phyloP scores from a whole-genome alignment of 1,140 invertebrate genomes.

The Panagrolaimus sp. region DNA sequence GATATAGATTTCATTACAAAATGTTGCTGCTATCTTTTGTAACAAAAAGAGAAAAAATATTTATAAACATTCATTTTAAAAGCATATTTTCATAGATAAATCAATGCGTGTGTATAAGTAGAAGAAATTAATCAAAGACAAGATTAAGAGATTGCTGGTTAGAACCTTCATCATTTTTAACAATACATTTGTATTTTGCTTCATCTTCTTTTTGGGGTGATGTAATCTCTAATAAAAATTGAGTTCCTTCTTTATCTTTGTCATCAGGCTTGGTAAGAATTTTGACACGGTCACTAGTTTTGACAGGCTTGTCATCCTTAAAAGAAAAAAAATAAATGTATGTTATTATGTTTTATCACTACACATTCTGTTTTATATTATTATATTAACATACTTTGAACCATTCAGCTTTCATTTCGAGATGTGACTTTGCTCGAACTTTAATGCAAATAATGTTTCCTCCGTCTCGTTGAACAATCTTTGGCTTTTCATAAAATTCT shows the following conservation, averaged over 20 bases:
- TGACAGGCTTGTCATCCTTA: conserved; percentile 56
- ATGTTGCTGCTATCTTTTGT: too few species aligned
- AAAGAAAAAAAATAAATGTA: conserved; percentile 5
- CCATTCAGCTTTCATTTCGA: conserved; percentile 56
- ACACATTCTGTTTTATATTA: neutral
- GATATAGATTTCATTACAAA: too few species aligned
- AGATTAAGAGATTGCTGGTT: conserved; percentile 55
- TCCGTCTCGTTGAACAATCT: conserved; percentile 56
- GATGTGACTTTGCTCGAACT: conserved; percentile 54
- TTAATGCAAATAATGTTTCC: conserved; percentile 55
- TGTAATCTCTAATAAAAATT: conserved; percentile 53
- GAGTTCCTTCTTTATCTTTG: conserved; percentile 53
- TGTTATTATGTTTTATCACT: too few species aligned
- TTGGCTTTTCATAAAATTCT: conserved; percentile 57
- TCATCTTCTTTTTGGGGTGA: conserved; percentile 56
- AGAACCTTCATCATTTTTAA: conserved; percentile 52
- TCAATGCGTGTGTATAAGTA: too few species aligned
- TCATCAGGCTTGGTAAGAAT: conserved; percentile 50
- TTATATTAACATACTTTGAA: conserved; percentile 41
- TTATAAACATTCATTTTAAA: too few species aligned
- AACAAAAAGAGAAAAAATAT: too few species aligned
- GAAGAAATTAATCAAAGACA: conserved; percentile 40
- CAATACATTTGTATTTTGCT: conserved; percentile 55
- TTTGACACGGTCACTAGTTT: conserved; percentile 48
- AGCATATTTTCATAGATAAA: too few species aligned